These are phyloP conservation scores for Amblyraja radiata DNA, from an alignment of 2,797 vertebrate genomes.

Conservation along the genomic window DNA sequence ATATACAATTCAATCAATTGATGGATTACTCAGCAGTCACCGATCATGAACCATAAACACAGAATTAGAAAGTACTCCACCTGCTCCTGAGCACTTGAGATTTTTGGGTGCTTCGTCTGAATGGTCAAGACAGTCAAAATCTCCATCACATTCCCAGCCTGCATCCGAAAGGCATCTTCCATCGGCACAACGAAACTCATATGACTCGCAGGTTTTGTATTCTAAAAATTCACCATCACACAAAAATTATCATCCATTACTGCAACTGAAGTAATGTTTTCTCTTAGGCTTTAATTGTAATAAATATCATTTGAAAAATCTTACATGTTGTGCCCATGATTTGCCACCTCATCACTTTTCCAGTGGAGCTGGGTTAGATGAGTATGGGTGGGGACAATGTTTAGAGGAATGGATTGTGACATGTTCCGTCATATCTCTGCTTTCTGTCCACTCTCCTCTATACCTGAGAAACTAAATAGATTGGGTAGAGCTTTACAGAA, in stretches of 20 bases:
- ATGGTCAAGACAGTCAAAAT: slow-evolving; percentile 87
- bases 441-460: too few relatives aligned
- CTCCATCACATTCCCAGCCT: slow-evolving; percentile 94
- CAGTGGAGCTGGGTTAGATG: not conserved
- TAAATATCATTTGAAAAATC: not conserved
- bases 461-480: too few relatives aligned
- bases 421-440: not conserved
- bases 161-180: slow-evolving; percentile 84
- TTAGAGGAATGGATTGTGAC: not conserved
- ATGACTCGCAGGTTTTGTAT: slow-evolving; percentile 75
- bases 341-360: not conserved
- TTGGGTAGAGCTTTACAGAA: too few relatives aligned
- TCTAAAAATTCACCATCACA: slow-evolving; percentile 54
- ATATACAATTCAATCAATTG: too few relatives aligned
- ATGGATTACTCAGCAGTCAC: not conserved
- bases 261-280: not conserved
- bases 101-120: slow-evolving; percentile 94
- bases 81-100: slow-evolving; percentile 69
- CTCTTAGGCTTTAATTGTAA: not conserved
- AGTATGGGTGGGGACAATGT: not conserved
- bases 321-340: not conserved
- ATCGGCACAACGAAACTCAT: slow-evolving; percentile 86
- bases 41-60: not conserved
- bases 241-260: not conserved
- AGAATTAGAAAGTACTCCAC: slow-evolving; percentile 55